Percentiles rank a stretch among this genome's conserved stretches.
Evolutionary conservation across 1,140 invertebrate species (phyloP).

Genomic region (Neodiprion virginianus): DNA sequence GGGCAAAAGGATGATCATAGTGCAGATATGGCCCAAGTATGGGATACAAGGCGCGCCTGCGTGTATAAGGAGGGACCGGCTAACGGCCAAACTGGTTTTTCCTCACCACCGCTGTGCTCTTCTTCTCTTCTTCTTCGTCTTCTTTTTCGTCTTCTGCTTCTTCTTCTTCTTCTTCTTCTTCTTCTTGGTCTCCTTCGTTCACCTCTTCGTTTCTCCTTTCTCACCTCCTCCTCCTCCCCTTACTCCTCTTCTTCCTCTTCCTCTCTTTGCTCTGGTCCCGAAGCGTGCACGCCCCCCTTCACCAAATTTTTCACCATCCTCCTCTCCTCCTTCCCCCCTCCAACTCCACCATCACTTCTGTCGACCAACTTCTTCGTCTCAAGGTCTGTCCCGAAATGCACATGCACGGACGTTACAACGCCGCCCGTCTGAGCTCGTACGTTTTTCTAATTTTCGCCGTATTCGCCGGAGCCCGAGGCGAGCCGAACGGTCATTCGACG

Average conservation of each 20-base stretch:
- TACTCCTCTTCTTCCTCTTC: neutral
- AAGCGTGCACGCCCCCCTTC: conserved; percentile 1
- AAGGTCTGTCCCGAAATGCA: conserved; percentile 21
- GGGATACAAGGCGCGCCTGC: conserved; percentile 3
- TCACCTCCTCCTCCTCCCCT: neutral
- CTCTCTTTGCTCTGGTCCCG: neutral
- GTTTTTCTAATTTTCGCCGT: no score
- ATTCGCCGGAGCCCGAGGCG: no score
- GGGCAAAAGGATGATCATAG: conserved; percentile 27
- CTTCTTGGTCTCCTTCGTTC: conserved; percentile 14
- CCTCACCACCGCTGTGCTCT: conserved; percentile 37
- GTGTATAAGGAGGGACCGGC: conserved; percentile 27
- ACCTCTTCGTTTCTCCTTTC: neutral
- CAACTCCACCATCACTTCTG: conserved; percentile 12
- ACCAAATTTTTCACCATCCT: neutral
- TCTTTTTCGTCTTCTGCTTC: conserved; percentile 31
- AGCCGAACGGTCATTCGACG: neutral
- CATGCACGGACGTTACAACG: conserved; percentile 23
- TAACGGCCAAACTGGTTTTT: conserved; percentile 59
- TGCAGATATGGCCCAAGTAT: conserved; percentile 17
- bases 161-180: conserved; percentile 34
- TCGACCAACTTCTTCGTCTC: conserved; percentile 18
- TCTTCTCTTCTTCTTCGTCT: conserved; percentile 29
- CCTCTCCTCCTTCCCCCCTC: conserved; percentile 9
- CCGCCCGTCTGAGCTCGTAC: conserved; percentile 14